phyloP scores from a whole-genome alignment of 2,113 vertebrate genomes.

The Glaucidium brasilianum region DNA sequence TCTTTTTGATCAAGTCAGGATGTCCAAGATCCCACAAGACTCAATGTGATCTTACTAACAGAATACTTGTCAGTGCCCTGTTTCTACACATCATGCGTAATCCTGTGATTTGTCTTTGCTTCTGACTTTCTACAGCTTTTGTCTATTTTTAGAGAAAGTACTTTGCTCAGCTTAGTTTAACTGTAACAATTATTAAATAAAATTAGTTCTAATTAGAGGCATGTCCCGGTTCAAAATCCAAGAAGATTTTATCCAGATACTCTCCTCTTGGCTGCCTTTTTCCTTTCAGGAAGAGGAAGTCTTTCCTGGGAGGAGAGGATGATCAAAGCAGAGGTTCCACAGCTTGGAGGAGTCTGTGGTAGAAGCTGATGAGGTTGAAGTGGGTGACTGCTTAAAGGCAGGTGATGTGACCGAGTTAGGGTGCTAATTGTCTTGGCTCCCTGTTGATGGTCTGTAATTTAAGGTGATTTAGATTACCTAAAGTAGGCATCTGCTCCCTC shows the following conservation, averaged over 20 bases:
- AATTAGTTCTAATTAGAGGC: not conserved
- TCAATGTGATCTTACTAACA: not conserved
- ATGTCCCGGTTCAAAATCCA: not conserved
- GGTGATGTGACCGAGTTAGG: not conserved
- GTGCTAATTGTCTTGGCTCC: not conserved
- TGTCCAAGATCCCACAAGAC: not conserved
- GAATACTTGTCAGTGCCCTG: not conserved
- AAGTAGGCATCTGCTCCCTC: not conserved
- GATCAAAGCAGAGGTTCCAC: not conserved
- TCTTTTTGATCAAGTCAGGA: slow-evolving; percentile 6
- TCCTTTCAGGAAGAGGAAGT: not conserved
- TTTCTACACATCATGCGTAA: not conserved
- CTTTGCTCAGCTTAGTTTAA: not conserved
- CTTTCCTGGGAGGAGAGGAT: not conserved
- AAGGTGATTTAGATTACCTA: not conserved
- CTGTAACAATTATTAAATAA: not conserved
- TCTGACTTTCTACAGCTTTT: not conserved
- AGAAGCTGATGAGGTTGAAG: not conserved
- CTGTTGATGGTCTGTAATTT: accelerated
- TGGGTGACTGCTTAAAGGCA: accelerated
- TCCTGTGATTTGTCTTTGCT: not conserved
- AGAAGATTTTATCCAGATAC: not conserved
- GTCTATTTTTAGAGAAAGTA: not conserved
- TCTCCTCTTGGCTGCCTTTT: not conserved
- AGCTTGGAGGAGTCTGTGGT: accelerated